Evolutionary conservation across 1,140 invertebrate species (phyloP), one percentile per base, ranked within the genome.

Genomic region (Radopholus similis): DNA sequence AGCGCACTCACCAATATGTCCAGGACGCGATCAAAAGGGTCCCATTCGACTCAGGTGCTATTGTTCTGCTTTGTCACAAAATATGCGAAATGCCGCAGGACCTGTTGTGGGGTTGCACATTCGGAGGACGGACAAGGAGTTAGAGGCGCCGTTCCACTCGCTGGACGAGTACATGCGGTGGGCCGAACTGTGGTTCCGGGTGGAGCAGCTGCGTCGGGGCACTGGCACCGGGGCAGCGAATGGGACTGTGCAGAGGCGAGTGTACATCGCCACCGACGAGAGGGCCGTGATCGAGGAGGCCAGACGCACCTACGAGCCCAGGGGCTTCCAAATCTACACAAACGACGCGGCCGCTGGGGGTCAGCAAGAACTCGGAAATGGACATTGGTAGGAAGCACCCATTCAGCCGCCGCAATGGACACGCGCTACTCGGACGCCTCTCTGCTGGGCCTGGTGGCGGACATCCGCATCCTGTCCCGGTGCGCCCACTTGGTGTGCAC

Each of bases 81-180:
- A 64, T 18, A 68, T 64, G 18, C 58, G 18, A 11, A 67, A 35
- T 66, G 34, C 13, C 15, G 28, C 47, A 78, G 77, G 68, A n/a
- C 80, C 76, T 30, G 64, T 81, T 11, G 78, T 81, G 83, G 93
- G 92, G 0, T 87, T 99, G 32, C 95, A 99, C 83, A 89, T 99
- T 13, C 85, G 95, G 34, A 86, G 95, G 64, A 99, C 95, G 0
- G 95, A 99, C 83, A 98, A 99, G 87, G 90, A 98, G 23, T 95
- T 93, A 1, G 95, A 98, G 86, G 95, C 95, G 3, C 90, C 92
- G 6, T 97, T 90, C 83, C 95, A 98, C 83, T 85, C 88, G 54
- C 87, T 97, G 18, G 90, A 92, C 64, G 95, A 98, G 84, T 99
- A 98, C 79, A 98, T 98, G 95, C 82, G 83, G 0, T 89, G 91